Evolutionary conservation across 2,797 vertebrate genomes (phyloP).

Genomic region (Mormyrus hasselquistii): DNA sequence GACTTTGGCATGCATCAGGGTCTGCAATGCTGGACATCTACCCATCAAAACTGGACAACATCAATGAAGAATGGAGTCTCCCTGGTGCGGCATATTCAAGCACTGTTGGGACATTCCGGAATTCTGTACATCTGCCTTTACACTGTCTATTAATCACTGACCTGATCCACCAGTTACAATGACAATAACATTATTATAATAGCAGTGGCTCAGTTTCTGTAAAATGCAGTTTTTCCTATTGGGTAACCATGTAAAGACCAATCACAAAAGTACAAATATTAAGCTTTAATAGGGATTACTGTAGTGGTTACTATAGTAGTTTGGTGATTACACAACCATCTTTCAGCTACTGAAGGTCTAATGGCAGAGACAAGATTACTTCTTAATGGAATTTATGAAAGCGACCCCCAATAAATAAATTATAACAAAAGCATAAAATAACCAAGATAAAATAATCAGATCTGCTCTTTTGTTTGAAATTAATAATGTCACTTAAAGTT

Average conservation of each 20-base stretch:
- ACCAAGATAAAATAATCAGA: background rate
- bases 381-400: background rate
- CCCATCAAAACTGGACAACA: background rate
- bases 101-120: background rate
- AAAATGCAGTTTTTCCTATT: background rate
- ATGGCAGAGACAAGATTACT: background rate
- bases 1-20: slow-evolving; percentile 18
- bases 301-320: background rate
- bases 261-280: background rate
- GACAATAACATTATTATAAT: background rate
- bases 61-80: background rate
- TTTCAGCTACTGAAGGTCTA: background rate
- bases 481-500: background rate
- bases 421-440: background rate
- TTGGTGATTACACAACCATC: background rate
- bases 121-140: background rate
- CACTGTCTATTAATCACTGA: background rate
- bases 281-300: background rate
- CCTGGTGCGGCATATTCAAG: background rate
- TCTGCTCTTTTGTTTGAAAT: background rate
- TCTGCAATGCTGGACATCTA: background rate
- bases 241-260: background rate
- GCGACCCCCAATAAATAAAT: background rate
- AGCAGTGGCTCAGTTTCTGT: background rate
- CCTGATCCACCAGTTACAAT: background rate